A percentile compares a stretch with the other conserved stretches of the same genome.
Evolutionary conservation across 2,888 invertebrate species (phyloP).

Genomic region (Drosophila rellima): DNA sequence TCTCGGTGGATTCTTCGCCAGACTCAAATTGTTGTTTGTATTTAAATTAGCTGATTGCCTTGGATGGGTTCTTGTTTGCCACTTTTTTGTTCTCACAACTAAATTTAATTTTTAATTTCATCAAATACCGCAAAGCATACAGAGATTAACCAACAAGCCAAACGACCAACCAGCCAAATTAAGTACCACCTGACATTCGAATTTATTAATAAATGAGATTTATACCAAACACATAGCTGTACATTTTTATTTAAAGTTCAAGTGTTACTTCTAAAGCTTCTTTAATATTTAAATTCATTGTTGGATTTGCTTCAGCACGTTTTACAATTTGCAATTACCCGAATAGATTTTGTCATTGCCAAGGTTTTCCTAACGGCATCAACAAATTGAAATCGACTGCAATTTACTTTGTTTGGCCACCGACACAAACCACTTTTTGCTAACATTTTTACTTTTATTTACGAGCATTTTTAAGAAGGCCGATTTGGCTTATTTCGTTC

Average conservation of each 20-base stretch:
- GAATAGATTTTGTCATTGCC: slow-evolving; percentile 63
- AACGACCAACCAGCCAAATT: background rate
- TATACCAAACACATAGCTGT: slow-evolving; percentile 28
- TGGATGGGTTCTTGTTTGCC: slow-evolving; percentile 55
- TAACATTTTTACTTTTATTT: background rate
- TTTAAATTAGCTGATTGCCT: slow-evolving; percentile 76
- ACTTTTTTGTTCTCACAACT: slow-evolving; percentile 62
- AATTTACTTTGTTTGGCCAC: slow-evolving; percentile 23
- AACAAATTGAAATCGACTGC: slow-evolving; percentile 42
- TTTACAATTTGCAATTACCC: slow-evolving; percentile 77
- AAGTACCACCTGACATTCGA: slow-evolving; percentile 31
- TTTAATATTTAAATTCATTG: slow-evolving; percentile 47
- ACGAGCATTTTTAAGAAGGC: slow-evolving; percentile 16
- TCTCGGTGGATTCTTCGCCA: slow-evolving; percentile 47
- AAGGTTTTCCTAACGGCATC: slow-evolving; percentile 55
- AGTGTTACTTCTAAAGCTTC: slow-evolving; percentile 37
- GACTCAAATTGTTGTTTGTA: slow-evolving; percentile 67
- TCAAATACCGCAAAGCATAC: slow-evolving; percentile 46
- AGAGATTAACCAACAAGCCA: slow-evolving; percentile 14
- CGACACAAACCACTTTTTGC: slow-evolving; percentile 6
- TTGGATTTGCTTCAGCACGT: slow-evolving; percentile 58
- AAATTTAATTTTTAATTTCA: slow-evolving; percentile 58
- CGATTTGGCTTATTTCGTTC: background rate
- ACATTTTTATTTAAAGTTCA: slow-evolving; percentile 64
- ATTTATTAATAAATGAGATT: slow-evolving; percentile 36